Conservation (phyloP, 2,113 vertebrate species). For the Enhydra lutris region DNA sequence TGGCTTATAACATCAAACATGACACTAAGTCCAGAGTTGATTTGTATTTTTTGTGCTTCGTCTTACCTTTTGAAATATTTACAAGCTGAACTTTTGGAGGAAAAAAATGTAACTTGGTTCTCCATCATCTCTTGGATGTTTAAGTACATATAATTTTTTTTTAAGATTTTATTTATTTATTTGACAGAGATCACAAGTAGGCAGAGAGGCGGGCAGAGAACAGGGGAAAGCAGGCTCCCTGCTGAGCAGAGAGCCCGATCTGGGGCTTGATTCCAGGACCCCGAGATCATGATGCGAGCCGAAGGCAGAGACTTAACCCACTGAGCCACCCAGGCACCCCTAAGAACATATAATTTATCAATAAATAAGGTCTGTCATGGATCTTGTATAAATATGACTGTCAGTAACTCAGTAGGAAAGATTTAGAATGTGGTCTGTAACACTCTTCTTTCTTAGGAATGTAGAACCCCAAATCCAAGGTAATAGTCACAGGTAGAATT, state of each 20-base stretch:
- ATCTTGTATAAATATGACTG: background rate
- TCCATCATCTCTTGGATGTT: background rate
- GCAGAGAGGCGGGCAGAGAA: no score
- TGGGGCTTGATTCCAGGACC: no score
- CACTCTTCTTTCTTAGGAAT: background rate
- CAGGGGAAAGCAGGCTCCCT: no score
- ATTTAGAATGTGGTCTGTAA: background rate
- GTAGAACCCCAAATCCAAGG: background rate
- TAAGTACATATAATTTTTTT: background rate
- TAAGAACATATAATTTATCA: background rate
- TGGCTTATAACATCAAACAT: background rate
- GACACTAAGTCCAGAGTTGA: background rate
- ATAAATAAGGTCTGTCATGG: background rate
- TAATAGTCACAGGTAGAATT: background rate
- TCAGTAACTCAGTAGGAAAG: background rate
- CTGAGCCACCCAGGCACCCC: no score
- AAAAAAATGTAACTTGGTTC: background rate
- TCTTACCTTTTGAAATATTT: constrained; percentile 35
- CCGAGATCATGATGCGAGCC: no score
- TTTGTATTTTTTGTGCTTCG: background rate
- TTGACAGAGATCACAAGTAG: no score
- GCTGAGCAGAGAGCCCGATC: no score
- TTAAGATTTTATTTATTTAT: no score
- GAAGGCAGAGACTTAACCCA: no score
- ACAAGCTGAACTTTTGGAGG: background rate